Conservation (phyloP, 2,797 vertebrate species). For the Pipistrellus nathusii region DNA sequence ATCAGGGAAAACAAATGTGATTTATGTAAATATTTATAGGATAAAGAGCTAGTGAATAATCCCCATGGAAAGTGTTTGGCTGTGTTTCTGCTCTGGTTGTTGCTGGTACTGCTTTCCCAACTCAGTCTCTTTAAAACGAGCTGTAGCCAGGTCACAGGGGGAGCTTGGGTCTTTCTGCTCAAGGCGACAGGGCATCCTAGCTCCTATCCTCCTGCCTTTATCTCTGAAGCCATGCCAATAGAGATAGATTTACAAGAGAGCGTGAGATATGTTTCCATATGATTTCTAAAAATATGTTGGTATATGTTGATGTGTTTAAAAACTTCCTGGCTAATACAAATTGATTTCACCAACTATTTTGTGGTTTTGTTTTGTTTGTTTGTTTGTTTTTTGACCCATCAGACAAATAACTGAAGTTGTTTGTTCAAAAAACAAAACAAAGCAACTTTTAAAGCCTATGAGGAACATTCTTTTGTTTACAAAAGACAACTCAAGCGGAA, state of each 20-base stretch:
- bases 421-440: not conserved
- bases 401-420: not conserved
- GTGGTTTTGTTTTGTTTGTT: not conserved
- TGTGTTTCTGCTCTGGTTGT: not conserved
- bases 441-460: not conserved
- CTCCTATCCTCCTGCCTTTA: not conserved
- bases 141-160: not conserved
- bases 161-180: not conserved
- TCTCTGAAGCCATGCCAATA: not conserved
- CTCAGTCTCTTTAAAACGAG: not conserved
- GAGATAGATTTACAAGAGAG: not conserved
- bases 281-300: not conserved
- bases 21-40: not conserved
- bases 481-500: not conserved
- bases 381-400: not conserved
- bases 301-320: not conserved
- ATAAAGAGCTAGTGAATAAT: not conserved
- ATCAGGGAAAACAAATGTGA: not conserved
- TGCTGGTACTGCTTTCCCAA: not conserved
- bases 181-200: not conserved
- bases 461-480: not conserved
- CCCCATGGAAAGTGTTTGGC: rapidly evolving
- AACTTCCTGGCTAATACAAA: not conserved
- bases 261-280: not conserved
- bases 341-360: not conserved